Conservation (phyloP, 2,888 invertebrate genomes). For the Dasypogon diadema region DNA sequence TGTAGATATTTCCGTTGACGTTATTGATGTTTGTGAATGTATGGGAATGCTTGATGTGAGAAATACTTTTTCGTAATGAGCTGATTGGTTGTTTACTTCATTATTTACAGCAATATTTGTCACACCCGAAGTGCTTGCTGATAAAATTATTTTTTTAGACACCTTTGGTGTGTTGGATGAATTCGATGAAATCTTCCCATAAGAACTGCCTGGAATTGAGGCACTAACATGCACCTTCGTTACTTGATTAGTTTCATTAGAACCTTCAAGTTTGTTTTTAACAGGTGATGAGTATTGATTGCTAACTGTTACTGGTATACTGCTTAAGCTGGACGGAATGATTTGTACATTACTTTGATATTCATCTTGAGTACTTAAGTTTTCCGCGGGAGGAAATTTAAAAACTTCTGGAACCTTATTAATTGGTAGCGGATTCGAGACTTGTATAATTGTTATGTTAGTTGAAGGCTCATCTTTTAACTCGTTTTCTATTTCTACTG, state of each 20-base stretch:
- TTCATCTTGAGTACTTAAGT: slow-evolving; percentile 60
- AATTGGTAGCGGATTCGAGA: slow-evolving; percentile 68
- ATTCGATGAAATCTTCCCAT: slow-evolving; percentile 56
- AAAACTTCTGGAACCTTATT: slow-evolving; percentile 64
- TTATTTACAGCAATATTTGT: slow-evolving; percentile 66
- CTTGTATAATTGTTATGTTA: slow-evolving; percentile 75
- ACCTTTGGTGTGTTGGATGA: slow-evolving; percentile 55
- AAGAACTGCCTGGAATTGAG: slow-evolving; percentile 52
- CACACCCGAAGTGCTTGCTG: slow-evolving; percentile 65
- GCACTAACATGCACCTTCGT: slow-evolving; percentile 65
- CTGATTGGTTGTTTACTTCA: slow-evolving; percentile 51
- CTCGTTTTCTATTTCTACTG: slow-evolving; percentile 51
- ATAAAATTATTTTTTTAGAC: slow-evolving; percentile 65
- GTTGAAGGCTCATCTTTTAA: slow-evolving; percentile 59
- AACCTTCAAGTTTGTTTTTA: slow-evolving; percentile 59
- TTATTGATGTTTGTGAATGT: slow-evolving; percentile 6
- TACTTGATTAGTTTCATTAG: slow-evolving; percentile 57
- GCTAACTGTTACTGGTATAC: slow-evolving; percentile 63
- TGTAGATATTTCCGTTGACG: background rate
- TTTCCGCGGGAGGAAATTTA: slow-evolving; percentile 62
- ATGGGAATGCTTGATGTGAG: slow-evolving; percentile 61
- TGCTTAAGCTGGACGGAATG: slow-evolving; percentile 67
- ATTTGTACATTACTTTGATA: slow-evolving; percentile 69
- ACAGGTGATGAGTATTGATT: slow-evolving; percentile 64
- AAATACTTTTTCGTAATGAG: slow-evolving; percentile 67